A percentile compares a stretch with the other conserved stretches of the same genome.
These are phyloP conservation scores for Ethmia dodecea DNA, from an alignment of 2,888 invertebrate genomes.

Conservation along the genomic window DNA sequence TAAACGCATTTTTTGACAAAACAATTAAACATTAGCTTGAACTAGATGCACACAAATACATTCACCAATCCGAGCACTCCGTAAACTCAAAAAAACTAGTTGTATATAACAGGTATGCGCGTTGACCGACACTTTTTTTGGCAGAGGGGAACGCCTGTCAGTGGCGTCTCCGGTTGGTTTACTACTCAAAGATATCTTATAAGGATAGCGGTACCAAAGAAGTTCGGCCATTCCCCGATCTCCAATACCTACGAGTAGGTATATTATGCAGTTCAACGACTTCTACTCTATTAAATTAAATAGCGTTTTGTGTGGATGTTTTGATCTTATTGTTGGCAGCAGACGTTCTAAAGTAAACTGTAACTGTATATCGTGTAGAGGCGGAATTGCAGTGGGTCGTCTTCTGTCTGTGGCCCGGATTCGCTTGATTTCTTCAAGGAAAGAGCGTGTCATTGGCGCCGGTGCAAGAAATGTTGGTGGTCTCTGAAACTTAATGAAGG, in stretches of 20 bases:
- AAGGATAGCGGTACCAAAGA: conserved; percentile 37
- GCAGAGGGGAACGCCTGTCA: too few species aligned
- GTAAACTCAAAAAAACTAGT: too few species aligned
- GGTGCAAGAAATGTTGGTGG: conserved; percentile 20
- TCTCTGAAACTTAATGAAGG: too few species aligned
- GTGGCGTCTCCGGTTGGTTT: too few species aligned
- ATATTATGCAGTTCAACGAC: conserved; percentile 41
- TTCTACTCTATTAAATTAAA: conserved; percentile 47
- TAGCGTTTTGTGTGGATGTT: conserved; percentile 46
- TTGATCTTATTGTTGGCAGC: conserved; percentile 41
- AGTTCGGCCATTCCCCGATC: conserved; percentile 32
- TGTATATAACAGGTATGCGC: too few species aligned
- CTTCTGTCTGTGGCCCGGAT: conserved; percentile 39
- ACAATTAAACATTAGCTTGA: too few species aligned
- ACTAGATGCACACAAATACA: too few species aligned
- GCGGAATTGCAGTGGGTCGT: conserved; percentile 22
- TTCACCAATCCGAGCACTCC: too few species aligned
- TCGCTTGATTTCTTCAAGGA: conserved; percentile 53
- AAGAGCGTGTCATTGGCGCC: conserved; percentile 36
- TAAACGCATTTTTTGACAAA: too few species aligned
- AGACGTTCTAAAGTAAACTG: conserved; percentile 23
- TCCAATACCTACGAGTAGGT: conserved; percentile 30
- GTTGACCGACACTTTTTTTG: too few species aligned
- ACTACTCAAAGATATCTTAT: conserved; percentile 10
- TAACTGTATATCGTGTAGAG: conserved; percentile 29